A percentile compares a stretch with the other conserved stretches of the same genome.
These are phyloP conservation scores for Cephus pygmeus DNA, from an alignment of 2,888 invertebrate species.

Conservation along the genomic window DNA sequence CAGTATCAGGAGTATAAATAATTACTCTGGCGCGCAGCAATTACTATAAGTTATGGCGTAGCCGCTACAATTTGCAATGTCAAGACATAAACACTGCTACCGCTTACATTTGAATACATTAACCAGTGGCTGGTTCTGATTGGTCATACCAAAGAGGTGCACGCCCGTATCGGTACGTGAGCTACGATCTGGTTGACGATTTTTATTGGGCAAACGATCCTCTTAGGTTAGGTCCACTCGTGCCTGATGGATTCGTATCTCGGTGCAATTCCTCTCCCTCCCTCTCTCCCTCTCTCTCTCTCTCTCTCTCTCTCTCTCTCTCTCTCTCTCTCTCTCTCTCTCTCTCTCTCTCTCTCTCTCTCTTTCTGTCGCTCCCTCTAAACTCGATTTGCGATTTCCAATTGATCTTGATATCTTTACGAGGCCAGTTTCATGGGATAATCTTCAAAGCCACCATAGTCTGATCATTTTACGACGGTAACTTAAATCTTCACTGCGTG, in stretches of 20 bases:
- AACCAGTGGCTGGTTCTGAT: conserved; percentile 57
- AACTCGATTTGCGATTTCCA: conserved; percentile 40
- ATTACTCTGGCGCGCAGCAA: conserved; percentile 64
- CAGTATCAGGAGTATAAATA: conserved; percentile 65
- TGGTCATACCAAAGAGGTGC: conserved; percentile 50
- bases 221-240: conserved; percentile 39
- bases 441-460: conserved; percentile 2
- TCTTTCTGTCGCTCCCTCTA: conserved; percentile 27
- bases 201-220: conserved; percentile 60
- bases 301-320: conserved; percentile 26
- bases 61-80: conserved; percentile 66
- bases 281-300: conserved; percentile 13
- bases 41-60: conserved; percentile 66
- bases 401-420: conserved; percentile 44
- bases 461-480: conserved; percentile 13
- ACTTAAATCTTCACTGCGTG: background rate
- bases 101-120: conserved; percentile 67
- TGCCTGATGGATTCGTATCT: conserved; percentile 18
- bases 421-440: conserved; percentile 25
- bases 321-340: conserved; percentile 14
- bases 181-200: conserved; percentile 64
- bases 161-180: conserved; percentile 55
- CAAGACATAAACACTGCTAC: conserved; percentile 67
- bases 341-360: conserved; percentile 14
- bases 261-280: conserved; percentile 16